These are phyloP conservation scores for Mustela erminea DNA, from an alignment of 2,797 vertebrate species.

Conservation along the genomic window DNA sequence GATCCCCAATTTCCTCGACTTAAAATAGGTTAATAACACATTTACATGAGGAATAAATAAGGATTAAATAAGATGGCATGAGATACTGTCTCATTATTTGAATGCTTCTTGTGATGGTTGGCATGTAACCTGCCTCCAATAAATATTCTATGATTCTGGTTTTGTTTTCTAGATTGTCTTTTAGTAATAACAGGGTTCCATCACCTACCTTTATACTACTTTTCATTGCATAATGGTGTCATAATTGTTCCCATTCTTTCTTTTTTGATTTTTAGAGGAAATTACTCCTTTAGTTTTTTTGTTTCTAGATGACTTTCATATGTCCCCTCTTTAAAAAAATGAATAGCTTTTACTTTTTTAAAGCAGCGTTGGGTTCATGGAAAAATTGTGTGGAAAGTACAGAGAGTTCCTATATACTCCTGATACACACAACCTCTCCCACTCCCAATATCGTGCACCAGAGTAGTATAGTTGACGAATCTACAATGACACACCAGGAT, in stretches of 20 bases:
- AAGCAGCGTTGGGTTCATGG: not conserved
- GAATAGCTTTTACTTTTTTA: not conserved
- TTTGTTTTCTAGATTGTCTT: constrained; percentile 13
- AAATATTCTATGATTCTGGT: not conserved
- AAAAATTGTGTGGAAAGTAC: not conserved
- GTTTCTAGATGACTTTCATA: not conserved
- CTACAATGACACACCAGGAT: not conserved
- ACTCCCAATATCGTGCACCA: not conserved
- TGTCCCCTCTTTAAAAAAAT: not conserved
- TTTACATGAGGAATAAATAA: not conserved
- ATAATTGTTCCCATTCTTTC: not conserved
- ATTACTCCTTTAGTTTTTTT: not conserved
- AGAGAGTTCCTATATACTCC: not conserved
- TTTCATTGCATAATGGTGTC: not conserved
- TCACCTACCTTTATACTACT: not conserved
- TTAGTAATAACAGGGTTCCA: not conserved
- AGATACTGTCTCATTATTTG: not conserved
- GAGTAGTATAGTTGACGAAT: not conserved
- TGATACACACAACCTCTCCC: no score
- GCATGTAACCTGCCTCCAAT: not conserved
- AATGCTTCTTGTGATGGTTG: not conserved
- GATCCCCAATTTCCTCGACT: not conserved
- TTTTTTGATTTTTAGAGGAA: constrained; percentile 27
- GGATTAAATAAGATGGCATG: not conserved
- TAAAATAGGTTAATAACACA: not conserved